Conservation (phyloP, 2,113 vertebrate genomes). For the Hiodon alosoides region DNA sequence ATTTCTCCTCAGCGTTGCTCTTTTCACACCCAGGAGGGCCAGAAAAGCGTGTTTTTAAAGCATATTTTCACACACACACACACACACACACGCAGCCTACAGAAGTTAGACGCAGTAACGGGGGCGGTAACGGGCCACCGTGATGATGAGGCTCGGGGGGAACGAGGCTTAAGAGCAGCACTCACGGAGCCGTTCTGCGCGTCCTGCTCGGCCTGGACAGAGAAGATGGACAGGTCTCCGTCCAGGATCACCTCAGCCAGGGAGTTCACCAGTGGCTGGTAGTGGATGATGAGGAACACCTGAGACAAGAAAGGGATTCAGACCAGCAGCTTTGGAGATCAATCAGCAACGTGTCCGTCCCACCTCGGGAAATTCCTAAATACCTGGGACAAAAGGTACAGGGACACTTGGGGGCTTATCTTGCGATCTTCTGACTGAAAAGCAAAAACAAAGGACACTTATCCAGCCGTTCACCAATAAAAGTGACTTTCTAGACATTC, state of each 20-base stretch:
- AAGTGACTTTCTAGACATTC: neutral
- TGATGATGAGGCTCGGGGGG: neutral
- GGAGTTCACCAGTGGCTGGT: slow-evolving; percentile 85
- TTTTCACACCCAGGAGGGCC: neutral
- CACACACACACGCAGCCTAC: slow-evolving; percentile 10
- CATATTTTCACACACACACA: neutral
- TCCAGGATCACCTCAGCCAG: slow-evolving; percentile 92
- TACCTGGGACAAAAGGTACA: slow-evolving; percentile 97
- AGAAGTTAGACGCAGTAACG: neutral
- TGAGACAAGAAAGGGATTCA: slow-evolving; percentile 38
- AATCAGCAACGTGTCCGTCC: no score
- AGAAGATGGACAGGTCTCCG: slow-evolving; percentile 85
- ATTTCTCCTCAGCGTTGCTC: neutral
- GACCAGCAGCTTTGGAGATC: no score
- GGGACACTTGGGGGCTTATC: slow-evolving; percentile 91
- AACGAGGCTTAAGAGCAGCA: slow-evolving; percentile 5
- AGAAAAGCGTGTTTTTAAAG: slow-evolving; percentile 24
- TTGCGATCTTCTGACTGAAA: slow-evolving; percentile 81
- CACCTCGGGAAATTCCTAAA: neutral
- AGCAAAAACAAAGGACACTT: slow-evolving; percentile 2
- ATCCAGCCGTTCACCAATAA: slow-evolving; percentile 11
- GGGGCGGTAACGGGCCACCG: neutral
- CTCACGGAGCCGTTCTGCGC: slow-evolving; percentile 77
- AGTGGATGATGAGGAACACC: slow-evolving; percentile 97
- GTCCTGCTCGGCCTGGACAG: slow-evolving; percentile 67